Percentiles rank a stretch among this genome's conserved stretches.
phyloP scores from a whole-genome alignment of 2,797 vertebrate genomes.

The Yasuhikotakia modesta region DNA sequence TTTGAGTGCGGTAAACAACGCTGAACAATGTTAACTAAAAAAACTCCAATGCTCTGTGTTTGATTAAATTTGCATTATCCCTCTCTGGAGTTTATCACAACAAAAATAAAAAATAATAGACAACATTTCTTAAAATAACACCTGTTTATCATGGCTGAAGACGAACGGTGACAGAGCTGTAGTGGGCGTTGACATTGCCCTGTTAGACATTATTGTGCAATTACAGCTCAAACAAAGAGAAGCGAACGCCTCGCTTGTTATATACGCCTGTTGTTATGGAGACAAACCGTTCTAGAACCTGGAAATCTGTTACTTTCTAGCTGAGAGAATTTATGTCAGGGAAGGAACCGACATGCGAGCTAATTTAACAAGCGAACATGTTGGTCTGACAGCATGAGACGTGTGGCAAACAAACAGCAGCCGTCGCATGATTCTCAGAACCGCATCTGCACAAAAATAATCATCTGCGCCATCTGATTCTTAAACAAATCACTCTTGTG shows the following conservation, averaged over 20 bases:
- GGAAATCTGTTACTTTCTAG: conserved; percentile 22
- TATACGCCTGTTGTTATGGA: conserved; percentile 8
- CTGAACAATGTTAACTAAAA: neutral
- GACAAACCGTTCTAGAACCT: neutral
- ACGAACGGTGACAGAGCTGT: neutral
- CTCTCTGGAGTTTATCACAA: too few species aligned
- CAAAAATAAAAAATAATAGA: conserved; percentile 2
- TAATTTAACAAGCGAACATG: conserved; percentile 29
- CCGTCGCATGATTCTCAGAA: neutral
- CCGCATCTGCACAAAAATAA: neutral
- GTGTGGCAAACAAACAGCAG: conserved; percentile 21
- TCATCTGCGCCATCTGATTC: neutral
- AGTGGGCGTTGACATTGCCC: neutral
- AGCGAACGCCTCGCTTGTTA: conserved; percentile 7
- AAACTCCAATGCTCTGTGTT: neutral
- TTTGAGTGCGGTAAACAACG: neutral
- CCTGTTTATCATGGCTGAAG: neutral
- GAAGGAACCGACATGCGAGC: conserved; percentile 13
- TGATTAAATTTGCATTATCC: too few species aligned
- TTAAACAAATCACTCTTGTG: neutral
- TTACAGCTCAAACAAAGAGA: neutral
- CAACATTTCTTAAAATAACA: conserved; percentile 7
- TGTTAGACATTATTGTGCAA: conserved; percentile 26
- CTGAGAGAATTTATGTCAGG: neutral
- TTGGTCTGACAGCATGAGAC: conserved; percentile 16